phyloP scores from a whole-genome alignment of 2,797 vertebrate species.

The Acridotheres tristis region DNA sequence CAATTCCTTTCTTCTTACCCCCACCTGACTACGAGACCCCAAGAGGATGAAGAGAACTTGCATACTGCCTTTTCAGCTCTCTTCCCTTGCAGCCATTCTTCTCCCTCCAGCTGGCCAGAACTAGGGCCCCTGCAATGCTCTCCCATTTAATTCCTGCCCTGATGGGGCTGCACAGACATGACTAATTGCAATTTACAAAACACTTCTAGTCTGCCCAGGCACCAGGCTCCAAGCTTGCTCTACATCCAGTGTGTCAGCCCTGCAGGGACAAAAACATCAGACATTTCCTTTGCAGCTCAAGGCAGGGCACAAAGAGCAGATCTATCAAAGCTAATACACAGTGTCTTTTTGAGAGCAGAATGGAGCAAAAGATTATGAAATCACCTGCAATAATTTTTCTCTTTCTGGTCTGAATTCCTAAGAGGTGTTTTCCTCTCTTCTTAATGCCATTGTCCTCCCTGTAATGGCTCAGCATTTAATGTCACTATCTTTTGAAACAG shows the following conservation, averaged over 20 bases:
- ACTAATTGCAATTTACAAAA: background rate
- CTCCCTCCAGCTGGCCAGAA: background rate
- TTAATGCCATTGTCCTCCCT: background rate
- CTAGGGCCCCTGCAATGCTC: background rate
- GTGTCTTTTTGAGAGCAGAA: background rate
- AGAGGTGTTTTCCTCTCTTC: conserved; percentile 2
- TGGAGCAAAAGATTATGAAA: background rate
- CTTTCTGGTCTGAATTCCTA: conserved; percentile 56
- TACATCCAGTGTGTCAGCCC: background rate
- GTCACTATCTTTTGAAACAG: conserved; percentile 46
- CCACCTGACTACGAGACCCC: background rate
- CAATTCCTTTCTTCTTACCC: background rate
- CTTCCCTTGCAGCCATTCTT: background rate
- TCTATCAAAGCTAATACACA: background rate
- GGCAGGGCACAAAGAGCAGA: background rate
- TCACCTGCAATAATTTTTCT: conserved; percentile 19
- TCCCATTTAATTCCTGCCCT: background rate
- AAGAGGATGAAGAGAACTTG: background rate
- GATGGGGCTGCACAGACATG: background rate
- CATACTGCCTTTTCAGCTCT: background rate
- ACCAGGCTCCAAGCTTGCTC: background rate
- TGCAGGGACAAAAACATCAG: background rate
- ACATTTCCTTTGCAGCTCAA: background rate
- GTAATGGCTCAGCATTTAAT: conserved; percentile 37
- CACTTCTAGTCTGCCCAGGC: background rate